Base-by-base conservation (phyloP, 2,113 vertebrate species). In the Otis tarda region DNA sequence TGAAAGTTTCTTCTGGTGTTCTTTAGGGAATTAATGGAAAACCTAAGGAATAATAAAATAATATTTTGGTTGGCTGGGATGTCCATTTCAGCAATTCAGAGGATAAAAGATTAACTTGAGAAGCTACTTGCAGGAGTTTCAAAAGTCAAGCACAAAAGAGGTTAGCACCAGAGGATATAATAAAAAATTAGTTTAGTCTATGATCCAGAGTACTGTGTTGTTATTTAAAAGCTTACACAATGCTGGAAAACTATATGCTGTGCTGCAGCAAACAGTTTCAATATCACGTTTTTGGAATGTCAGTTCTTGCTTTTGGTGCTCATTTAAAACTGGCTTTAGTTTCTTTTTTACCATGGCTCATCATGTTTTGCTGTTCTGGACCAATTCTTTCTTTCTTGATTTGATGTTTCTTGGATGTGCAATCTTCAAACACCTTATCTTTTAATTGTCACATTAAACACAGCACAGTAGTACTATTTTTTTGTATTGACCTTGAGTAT, bases 291-390 rank as follows among this genome's bases (percentile, higher is more conserved):
- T 95, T 91, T 84, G 75, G 71, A 91, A 80, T 39, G 60, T 77
- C 64, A 75, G 33, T n/a, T 90, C 80, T 93, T 86, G 64, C 35
- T 91, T 91, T 81, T 85, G 35, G 43, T 89, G 56, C 41, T 91
- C 45, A 43, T 75, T 83, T 86, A 89, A 91, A 95, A 95, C 18
- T 52, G 60, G 3, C 37, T 93, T 21, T 57, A 73, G 33, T 59
- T 91, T 90, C 49, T 84, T 95, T 93, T 86, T 11, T 86, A 65
- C 59, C n/a, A 30, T 31, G 50, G 61, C 47, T 92, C 73, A 90
- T 73, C 7, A 1, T 35, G 20, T 64, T 69, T 67, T 68, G 41
- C 77, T 88, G 19, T 69, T 89, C 77, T 60, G 43, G 56, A 68
- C 24, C 65, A 87, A 30, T 91, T 91, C 45, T 89, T 90, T 79